Base-by-base conservation (phyloP, 23 tunicate species). In the Halocynthia roretzi region DNA sequence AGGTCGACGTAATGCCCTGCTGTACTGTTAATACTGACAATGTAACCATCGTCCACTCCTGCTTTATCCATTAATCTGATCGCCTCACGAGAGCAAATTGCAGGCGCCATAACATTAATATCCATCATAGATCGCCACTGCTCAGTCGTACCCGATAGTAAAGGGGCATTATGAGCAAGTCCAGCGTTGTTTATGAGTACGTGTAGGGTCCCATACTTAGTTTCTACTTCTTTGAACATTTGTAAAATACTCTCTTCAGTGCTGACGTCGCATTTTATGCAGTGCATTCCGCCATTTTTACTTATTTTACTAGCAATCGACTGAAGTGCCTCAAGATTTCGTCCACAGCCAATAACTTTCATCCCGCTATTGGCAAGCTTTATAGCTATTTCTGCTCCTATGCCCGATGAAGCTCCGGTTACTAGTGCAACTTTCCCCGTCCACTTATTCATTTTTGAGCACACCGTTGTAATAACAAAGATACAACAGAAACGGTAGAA, bases 371-470 rank as follows among this genome's bases (percentile, higher is more conserved):
- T 21, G 5, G 65, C 89, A 53, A 89, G 73, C 53, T 89, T 84
- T 51, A 69, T 57, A 52, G 82, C 96, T 61, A 80, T 80, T 54
- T 89, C 96, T 61, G 61, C 60, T 8, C 96, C 96, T 58, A 89
- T 89, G 52, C 96, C 96, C 52, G 78, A 72, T 17, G 96, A 89
- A 6, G 85, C 96, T 6, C 96, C 96, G 64, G 96, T 89, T n/a
- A 89, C 89, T 0, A 89, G 61, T 10, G 96, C 96, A 18, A 89
- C 74, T 84, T 80, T 89, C 5, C 95, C 95, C 53, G 54, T 51
- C 93, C 93, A 87, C 75, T 76, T 82, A 8, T 87, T 83, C 93
- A 87, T 87, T 31, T 31, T 31, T 31, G 44, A 31, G 44, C 44
- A 31, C 44, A 31, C 44, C 4, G 44, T 31, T 31, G 1, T 1